Percentiles rank a stretch among this genome's conserved stretches.
These are phyloP conservation scores for Notarius quadriscutis DNA, from an alignment of 2,113 vertebrate species.

Conservation along the genomic window DNA sequence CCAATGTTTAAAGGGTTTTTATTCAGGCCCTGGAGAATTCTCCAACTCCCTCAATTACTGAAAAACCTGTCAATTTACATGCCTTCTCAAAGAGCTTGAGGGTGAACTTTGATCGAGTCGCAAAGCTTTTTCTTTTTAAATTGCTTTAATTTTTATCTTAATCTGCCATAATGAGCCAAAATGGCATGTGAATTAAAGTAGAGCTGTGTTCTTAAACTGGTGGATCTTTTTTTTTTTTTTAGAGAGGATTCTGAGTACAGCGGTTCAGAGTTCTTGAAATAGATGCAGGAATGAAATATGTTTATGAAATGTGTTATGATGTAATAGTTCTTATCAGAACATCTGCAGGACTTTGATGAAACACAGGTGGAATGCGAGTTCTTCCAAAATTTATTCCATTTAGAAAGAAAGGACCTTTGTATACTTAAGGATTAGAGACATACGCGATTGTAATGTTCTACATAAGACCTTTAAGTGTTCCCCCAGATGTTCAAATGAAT, in stretches of 20 bases:
- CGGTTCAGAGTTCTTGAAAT: neutral
- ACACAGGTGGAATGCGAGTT: slow-evolving; percentile 2
- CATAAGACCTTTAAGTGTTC: neutral
- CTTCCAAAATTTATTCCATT: slow-evolving; percentile 8
- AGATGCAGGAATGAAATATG: slow-evolving; percentile 21
- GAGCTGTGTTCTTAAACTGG: neutral
- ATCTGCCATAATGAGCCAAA: slow-evolving; percentile 3
- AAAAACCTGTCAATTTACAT: slow-evolving; percentile 22
- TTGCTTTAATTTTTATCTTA: slow-evolving; percentile 15
- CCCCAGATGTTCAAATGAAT: neutral
- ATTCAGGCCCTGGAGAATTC: slow-evolving; percentile 32
- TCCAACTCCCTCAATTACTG: slow-evolving; percentile 30
- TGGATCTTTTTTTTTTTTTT: neutral
- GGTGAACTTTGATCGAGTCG: slow-evolving; percentile 26
- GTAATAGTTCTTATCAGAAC: slow-evolving; percentile 40
- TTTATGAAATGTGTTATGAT: slow-evolving; percentile 39
- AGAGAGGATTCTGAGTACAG: neutral
- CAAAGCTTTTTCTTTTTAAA: slow-evolving; percentile 17
- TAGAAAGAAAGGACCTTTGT: neutral
- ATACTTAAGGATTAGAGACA: neutral
- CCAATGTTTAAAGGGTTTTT: slow-evolving; percentile 33
- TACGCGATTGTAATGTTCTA: neutral
- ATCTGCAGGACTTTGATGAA: slow-evolving; percentile 27
- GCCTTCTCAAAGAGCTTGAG: slow-evolving; percentile 19
- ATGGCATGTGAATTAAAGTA: neutral